Evolutionary conservation across 2,113 vertebrate genomes (phyloP).

Genomic region (Ceratotherium simum): DNA sequence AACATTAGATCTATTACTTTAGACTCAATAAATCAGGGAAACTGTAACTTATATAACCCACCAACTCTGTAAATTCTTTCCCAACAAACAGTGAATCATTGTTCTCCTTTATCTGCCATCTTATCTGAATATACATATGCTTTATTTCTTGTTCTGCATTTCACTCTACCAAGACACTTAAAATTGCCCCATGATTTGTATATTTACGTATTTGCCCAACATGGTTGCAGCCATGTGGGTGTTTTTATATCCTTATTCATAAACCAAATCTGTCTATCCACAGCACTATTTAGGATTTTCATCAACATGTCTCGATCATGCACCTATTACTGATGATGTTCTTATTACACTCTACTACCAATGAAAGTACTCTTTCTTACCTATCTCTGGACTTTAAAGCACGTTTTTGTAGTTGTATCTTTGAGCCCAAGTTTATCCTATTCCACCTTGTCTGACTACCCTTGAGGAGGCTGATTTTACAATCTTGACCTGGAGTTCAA

Average conservation of each 20-base stretch:
- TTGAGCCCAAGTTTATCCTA: slow-evolving; percentile 41
- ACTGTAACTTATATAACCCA: neutral
- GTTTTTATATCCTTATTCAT: slow-evolving; percentile 10
- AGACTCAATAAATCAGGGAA: neutral
- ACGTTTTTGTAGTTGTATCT: neutral
- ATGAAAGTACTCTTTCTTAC: neutral
- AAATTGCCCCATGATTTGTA: neutral
- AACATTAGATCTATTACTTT: neutral
- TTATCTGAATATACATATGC: neutral
- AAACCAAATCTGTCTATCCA: slow-evolving; percentile 13
- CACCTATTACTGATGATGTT: neutral
- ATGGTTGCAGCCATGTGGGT: neutral
- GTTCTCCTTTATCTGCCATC: neutral
- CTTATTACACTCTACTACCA: neutral
- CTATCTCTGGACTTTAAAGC: neutral
- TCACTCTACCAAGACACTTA: slow-evolving; percentile 6
- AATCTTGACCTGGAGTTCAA: slow-evolving; percentile 47
- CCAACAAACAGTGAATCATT: neutral
- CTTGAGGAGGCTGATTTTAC: slow-evolving; percentile 15
- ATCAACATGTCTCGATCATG: neutral
- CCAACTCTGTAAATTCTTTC: neutral
- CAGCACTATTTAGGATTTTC: neutral
- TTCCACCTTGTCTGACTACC: slow-evolving; percentile 9
- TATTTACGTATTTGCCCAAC: neutral
- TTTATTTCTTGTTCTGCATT: slow-evolving; percentile 1